Conservation (phyloP, 2,113 vertebrate genomes). For the Thermophis baileyi region DNA sequence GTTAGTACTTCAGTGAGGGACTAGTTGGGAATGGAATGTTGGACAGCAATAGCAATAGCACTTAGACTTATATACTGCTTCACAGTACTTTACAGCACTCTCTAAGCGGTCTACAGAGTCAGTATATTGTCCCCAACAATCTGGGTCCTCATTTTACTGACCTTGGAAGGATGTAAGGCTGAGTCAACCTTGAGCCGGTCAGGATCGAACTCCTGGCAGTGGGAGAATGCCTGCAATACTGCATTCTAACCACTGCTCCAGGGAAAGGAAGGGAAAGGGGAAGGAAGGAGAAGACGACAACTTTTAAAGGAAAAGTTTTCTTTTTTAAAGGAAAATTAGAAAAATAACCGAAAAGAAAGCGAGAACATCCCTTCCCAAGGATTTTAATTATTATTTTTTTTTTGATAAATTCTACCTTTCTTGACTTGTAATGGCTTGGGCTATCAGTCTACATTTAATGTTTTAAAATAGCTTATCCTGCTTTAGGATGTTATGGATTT, state of each 20-base stretch:
- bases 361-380: neutral
- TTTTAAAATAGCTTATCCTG: neutral
- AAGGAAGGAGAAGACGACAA: too few relatives aligned
- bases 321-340: neutral
- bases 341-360: neutral
- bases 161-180: too few relatives aligned
- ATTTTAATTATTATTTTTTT: neutral
- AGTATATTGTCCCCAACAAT: too few relatives aligned
- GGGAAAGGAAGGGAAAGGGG: accelerated
- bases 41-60: neutral
- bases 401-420: neutral
- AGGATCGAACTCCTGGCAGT: neutral
- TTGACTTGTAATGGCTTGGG: neutral
- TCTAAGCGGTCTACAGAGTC: too few relatives aligned
- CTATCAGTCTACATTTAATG: neutral
- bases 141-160: too few relatives aligned
- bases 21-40: neutral
- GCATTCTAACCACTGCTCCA: neutral
- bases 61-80: neutral
- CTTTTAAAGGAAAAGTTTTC: too few relatives aligned
- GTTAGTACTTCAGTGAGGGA: neutral
- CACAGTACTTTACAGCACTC: neutral
- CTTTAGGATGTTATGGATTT: neutral
- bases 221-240: neutral
- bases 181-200: neutral